A percentile compares a stretch with the other conserved stretches of the same genome.
phyloP scores from a whole-genome alignment of 2,888 invertebrate genomes.

The Acleris holmiana region DNA sequence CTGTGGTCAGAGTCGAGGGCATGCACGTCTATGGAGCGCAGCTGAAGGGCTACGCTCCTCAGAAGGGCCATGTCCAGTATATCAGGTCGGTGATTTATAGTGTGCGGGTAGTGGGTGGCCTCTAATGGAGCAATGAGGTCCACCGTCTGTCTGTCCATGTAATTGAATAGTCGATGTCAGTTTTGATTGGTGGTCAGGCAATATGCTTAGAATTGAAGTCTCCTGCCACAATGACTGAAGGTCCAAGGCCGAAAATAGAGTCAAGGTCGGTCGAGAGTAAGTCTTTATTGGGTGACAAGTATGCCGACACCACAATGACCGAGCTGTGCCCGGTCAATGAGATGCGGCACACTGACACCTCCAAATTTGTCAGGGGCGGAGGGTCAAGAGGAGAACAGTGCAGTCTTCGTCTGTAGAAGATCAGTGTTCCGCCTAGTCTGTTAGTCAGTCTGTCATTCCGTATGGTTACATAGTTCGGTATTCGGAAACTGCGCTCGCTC shows the following conservation, averaged over 20 bases:
- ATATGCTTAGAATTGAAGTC: constrained; percentile 80
- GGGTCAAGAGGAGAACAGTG: constrained; percentile 1
- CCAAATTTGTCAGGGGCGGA: neutral
- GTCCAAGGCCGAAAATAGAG: neutral
- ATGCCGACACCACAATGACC: neutral
- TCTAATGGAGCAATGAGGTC: neutral
- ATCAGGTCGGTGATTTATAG: neutral
- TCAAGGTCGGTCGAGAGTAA: neutral
- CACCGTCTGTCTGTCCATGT: neutral
- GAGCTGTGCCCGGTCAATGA: constrained; percentile 1
- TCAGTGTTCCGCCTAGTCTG: neutral
- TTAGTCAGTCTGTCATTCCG: too few species aligned
- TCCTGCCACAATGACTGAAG: constrained; percentile 47
- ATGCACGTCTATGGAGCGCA: constrained; percentile 11
- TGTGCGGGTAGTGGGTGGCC: neutral
- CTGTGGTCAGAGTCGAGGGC: constrained; percentile 6
- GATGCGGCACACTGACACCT: neutral
- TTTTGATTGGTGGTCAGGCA: constrained; percentile 43
- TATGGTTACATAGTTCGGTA: too few species aligned
- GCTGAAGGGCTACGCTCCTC: neutral
- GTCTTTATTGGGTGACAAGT: neutral
- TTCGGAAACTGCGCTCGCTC: too few species aligned
- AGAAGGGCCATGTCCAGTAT: constrained; percentile 1
- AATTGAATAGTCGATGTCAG: neutral
- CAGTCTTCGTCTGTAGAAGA: neutral